Base-by-base conservation (phyloP, 2,888 invertebrate species). In the Panzeria rudis region DNA sequence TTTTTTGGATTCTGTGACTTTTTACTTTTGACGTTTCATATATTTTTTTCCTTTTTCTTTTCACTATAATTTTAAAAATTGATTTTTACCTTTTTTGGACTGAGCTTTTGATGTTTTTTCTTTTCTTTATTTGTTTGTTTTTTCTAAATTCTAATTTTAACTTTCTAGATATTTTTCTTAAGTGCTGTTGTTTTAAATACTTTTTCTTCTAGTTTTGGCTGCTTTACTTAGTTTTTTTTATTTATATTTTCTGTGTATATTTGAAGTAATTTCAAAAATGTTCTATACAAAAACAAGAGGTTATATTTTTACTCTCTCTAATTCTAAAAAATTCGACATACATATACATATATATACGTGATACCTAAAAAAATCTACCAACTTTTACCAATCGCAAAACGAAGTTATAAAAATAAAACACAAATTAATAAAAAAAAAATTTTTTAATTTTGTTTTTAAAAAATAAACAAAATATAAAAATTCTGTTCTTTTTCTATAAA, bases 91-190 rank as follows among this genome's bases (percentile, higher is more conserved):
- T 44, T 59, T 81, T 75, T 29, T 50, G 23, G 52, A 80, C 80
- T 81, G 75, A 81, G 75, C 41, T 32, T 73, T 77, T 71, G 25
- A 54, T 52, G 38, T 54, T 73, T 54, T 29, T 68, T 56, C 8
- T 52, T 59, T 72, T 32, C 17, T 71, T 76, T 47, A 38, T 23
- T 47, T 72, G 56, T 38, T 41, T 62, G 64, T 38, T 41, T 3
- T 54, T 62, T 29, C 4, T 20, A 41, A 25, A 17, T 25, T 41
- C 25, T 47, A 15, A 23, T 54, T 25, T 79, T 41, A 15, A 54
- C 17, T 66, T 35, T n/a, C 54, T 79, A 38, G n/a, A 11, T 44
- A 47, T 20, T 52, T 61, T 47, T 32, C 25, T 44, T 81, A 68
- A 59, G 61, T 68, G 73, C 61, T 75, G 59, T 68, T 35, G 0